Conservation (phyloP, 2,113 vertebrate species). For the Pipra filicauda region DNA sequence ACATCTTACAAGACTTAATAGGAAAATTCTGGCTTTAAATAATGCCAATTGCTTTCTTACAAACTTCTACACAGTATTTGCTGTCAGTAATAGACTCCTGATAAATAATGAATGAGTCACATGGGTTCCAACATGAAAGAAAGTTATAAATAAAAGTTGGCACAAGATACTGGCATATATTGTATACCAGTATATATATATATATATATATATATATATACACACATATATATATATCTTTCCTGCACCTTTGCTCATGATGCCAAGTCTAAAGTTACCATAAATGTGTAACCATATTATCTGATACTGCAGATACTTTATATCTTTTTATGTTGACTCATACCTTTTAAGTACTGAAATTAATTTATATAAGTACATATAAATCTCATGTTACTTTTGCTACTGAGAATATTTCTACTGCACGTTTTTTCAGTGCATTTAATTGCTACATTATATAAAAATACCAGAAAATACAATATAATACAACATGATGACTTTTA, state of each 20-base stretch:
- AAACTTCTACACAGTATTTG: not conserved
- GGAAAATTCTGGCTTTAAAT: not conserved
- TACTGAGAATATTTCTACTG: slow-evolving; percentile 45
- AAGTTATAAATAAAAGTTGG: not conserved
- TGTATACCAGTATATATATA: no score
- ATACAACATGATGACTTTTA: not conserved
- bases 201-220: no score
- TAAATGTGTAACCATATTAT: not conserved
- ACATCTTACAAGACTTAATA: not conserved
- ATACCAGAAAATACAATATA: not conserved
- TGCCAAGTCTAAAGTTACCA: not conserved
- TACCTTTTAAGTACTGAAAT: not conserved
- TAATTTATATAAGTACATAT: not conserved
- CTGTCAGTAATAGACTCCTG: not conserved
- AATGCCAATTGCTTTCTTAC: not conserved
- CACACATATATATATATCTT: not conserved
- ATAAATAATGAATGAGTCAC: not conserved
- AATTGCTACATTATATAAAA: not conserved
- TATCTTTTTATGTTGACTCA: not conserved
- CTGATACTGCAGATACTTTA: not conserved
- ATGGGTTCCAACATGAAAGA: not conserved
- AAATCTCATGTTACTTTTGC: not conserved
- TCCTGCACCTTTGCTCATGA: not conserved
- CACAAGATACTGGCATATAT: not conserved
- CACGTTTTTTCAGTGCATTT: not conserved